A percentile compares a stretch with the other conserved stretches of the same genome.
Conservation (phyloP, 2,113 vertebrate genomes). For the Sclerurus mexicanus region DNA sequence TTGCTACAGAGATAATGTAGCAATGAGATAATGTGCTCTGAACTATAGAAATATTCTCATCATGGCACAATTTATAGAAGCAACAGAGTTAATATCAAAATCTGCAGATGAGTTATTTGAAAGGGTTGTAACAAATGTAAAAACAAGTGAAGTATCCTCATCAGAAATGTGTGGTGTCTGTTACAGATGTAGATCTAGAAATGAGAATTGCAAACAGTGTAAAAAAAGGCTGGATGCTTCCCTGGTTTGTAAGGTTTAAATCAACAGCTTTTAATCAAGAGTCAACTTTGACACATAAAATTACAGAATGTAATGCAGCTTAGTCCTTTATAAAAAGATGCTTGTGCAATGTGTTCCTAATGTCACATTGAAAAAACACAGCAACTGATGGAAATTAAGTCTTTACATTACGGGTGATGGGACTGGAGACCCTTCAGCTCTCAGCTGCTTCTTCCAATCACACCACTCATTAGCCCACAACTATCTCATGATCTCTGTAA, state of each 20-base stretch:
- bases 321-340: not conserved
- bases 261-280: not conserved
- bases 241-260: not conserved
- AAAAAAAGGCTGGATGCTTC: not conserved
- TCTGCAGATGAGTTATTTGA: not conserved
- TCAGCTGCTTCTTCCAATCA: not conserved
- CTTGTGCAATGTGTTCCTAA: not conserved
- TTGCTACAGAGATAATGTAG: not conserved
- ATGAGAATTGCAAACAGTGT: not conserved
- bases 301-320: not conserved
- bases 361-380: not conserved
- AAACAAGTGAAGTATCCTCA: not conserved
- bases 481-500: not conserved
- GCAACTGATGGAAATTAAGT: not conserved
- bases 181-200: not conserved
- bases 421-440: not conserved
- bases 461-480: not conserved
- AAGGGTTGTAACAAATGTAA: not conserved
- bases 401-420: rapidly evolving
- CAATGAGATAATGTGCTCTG: not conserved
- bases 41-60: not conserved
- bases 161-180: not conserved
- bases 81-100: not conserved
- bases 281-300: not conserved
- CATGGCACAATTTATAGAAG: not conserved